Evolutionary conservation across 2,888 invertebrate species (phyloP).

Genomic region (Calephelis perditalis): DNA sequence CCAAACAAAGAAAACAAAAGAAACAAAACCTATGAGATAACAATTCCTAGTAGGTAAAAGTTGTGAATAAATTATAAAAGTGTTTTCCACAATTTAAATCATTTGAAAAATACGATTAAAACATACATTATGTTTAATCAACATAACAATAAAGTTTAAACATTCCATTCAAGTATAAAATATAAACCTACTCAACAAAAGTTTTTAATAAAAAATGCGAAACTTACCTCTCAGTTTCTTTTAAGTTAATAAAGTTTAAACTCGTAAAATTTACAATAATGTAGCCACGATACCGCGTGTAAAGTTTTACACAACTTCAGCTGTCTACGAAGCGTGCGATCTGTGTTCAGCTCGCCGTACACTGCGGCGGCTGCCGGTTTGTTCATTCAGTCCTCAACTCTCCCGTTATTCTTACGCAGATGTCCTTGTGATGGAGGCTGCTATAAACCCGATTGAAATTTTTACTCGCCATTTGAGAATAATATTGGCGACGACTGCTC

Average conservation of each 20-base stretch:
- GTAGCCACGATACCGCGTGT: constrained; percentile 34
- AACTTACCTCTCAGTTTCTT: constrained; percentile 24
- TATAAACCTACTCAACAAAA: neutral
- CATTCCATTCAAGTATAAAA: too few species aligned
- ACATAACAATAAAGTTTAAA: too few species aligned
- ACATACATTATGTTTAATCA: too few species aligned
- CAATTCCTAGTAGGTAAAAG: too few species aligned
- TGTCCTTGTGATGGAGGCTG: constrained; percentile 39
- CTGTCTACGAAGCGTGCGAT: constrained; percentile 47
- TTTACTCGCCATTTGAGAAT: constrained; percentile 12
- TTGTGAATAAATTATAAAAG: too few species aligned
- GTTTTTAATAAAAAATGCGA: neutral
- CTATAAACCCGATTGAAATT: constrained; percentile 21
- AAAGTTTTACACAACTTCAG: constrained; percentile 44
- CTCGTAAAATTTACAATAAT: neutral
- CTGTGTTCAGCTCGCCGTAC: constrained; percentile 54
- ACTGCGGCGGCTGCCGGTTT: constrained; percentile 59
- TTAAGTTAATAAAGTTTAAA: neutral
- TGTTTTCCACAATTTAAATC: too few species aligned
- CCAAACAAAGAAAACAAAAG: too few species aligned
- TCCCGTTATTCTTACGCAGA: constrained; percentile 73
- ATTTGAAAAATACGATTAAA: too few species aligned
- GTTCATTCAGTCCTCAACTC: constrained; percentile 64
- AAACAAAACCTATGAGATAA: too few species aligned
- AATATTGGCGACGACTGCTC: constrained; percentile 10